phyloP scores from a whole-genome alignment of 2,888 invertebrate species.

The Crocallis elinguaria region DNA sequence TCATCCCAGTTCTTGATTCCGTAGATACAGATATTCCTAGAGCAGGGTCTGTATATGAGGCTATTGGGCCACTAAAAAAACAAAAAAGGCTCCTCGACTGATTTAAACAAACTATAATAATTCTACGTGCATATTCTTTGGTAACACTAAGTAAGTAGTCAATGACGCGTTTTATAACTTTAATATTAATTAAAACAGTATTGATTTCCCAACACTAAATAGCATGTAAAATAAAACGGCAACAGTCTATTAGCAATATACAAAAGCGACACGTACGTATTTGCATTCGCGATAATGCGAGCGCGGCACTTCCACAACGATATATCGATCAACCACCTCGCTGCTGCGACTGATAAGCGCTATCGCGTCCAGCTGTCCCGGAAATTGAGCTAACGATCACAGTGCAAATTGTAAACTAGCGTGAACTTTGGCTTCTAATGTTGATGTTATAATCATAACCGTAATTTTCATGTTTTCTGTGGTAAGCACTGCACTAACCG shows the following conservation, averaged over 20 bases:
- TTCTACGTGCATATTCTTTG: too few relatives aligned
- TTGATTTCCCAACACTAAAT: too few relatives aligned
- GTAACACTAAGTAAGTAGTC: too few relatives aligned
- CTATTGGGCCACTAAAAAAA: too few relatives aligned
- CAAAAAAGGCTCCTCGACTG: too few relatives aligned
- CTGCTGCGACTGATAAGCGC: conserved; percentile 62
- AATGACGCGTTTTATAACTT: too few relatives aligned
- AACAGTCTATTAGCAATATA: neutral
- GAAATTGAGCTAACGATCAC: conserved; percentile 50
- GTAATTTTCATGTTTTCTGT: neutral
- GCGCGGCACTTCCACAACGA: conserved; percentile 57
- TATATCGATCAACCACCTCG: conserved; percentile 76
- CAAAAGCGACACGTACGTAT: conserved; percentile 13
- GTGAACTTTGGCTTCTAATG: conserved; percentile 7
- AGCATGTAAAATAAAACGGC: neutral
- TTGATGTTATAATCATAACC: neutral
- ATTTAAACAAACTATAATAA: too few relatives aligned
- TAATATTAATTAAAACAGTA: too few relatives aligned
- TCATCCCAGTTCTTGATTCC: too few relatives aligned
- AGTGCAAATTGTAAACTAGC: conserved; percentile 13
- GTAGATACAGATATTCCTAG: too few relatives aligned
- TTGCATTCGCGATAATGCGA: conserved; percentile 40
- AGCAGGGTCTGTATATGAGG: too few relatives aligned
- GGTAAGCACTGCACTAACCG: neutral
- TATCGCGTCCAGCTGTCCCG: conserved; percentile 73